These are phyloP conservation scores for Limenitis camilla DNA, from an alignment of 2,888 invertebrate species.

Conservation along the genomic window DNA sequence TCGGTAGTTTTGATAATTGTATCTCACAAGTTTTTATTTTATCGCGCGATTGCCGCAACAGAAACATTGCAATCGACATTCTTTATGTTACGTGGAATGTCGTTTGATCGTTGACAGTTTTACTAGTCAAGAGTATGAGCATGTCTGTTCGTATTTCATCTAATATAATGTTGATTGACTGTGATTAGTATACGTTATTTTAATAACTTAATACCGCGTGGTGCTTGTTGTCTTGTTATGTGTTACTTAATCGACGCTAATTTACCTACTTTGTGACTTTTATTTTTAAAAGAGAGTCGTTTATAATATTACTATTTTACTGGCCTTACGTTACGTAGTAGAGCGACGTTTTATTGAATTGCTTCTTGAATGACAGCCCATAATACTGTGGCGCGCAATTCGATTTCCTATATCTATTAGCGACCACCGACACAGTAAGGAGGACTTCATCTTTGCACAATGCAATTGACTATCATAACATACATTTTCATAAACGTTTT, in stretches of 20 bases:
- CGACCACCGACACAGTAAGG: slow-evolving; percentile 4
- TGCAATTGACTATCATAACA: slow-evolving; percentile 28
- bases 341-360: slow-evolving; percentile 38
- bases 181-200: too few species aligned
- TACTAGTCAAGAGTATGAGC: slow-evolving; percentile 6
- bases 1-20: slow-evolving; percentile 64
- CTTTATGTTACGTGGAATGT: slow-evolving; percentile 32
- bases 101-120: slow-evolving; percentile 7
- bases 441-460: slow-evolving; percentile 30
- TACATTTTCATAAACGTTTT: too few species aligned
- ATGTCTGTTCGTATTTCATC: neutral
- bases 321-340: slow-evolving; percentile 39
- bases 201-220: too few species aligned
- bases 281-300: slow-evolving; percentile 21
- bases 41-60: slow-evolving; percentile 37
- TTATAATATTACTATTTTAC: slow-evolving; percentile 52
- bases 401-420: slow-evolving; percentile 37
- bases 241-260: slow-evolving; percentile 21
- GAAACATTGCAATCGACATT: slow-evolving; percentile 44
- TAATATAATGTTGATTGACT: too few species aligned
- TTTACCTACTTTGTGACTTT: slow-evolving; percentile 32
- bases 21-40: slow-evolving; percentile 54
- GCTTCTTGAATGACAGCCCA: slow-evolving; percentile 32
- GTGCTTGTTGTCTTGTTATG: too few species aligned
- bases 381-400: slow-evolving; percentile 44